These are phyloP conservation scores for Ptilorrhoa leucosticta DNA, from an alignment of 2,113 vertebrate species.

Conservation along the genomic window DNA sequence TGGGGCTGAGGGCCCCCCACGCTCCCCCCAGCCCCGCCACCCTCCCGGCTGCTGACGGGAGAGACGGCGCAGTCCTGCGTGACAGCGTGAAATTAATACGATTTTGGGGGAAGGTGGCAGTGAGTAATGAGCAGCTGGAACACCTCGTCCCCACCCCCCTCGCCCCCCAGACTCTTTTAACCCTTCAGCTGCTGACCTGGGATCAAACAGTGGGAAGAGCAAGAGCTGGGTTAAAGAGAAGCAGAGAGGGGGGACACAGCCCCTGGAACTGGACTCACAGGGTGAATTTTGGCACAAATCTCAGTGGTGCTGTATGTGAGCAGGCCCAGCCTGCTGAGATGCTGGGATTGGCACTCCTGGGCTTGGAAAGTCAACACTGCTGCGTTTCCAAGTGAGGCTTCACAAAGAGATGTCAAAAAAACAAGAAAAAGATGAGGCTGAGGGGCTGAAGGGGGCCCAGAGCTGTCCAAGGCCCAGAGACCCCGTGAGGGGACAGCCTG, in stretches of 20 bases:
- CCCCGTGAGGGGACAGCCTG: neutral
- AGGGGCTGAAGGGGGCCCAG: neutral
- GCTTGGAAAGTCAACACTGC: neutral
- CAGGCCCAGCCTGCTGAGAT: rapidly evolving
- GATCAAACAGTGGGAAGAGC: neutral
- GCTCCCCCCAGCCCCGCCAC: neutral
- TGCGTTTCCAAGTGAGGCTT: neutral
- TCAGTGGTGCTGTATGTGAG: rapidly evolving
- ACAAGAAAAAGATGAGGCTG: rapidly evolving
- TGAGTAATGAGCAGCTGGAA: constrained; percentile 66
- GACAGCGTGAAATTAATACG: constrained; percentile 65
- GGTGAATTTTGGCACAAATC: neutral
- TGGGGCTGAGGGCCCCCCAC: rapidly evolving
- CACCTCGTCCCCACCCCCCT: neutral
- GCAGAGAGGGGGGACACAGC: rapidly evolving
- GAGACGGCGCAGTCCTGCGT: constrained; percentile 51
- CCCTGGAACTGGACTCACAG: neutral
- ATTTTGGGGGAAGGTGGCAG: constrained; percentile 63
- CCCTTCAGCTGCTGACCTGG: neutral
- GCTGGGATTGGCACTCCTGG: neutral
- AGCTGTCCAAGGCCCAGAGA: neutral
- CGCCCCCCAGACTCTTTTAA: neutral
- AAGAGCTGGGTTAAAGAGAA: neutral
- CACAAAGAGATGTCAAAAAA: neutral
- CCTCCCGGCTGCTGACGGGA: constrained; percentile 3